Evolutionary conservation across 2,113 vertebrate species (phyloP).

Genomic region (Myanophis thanlyinensis): DNA sequence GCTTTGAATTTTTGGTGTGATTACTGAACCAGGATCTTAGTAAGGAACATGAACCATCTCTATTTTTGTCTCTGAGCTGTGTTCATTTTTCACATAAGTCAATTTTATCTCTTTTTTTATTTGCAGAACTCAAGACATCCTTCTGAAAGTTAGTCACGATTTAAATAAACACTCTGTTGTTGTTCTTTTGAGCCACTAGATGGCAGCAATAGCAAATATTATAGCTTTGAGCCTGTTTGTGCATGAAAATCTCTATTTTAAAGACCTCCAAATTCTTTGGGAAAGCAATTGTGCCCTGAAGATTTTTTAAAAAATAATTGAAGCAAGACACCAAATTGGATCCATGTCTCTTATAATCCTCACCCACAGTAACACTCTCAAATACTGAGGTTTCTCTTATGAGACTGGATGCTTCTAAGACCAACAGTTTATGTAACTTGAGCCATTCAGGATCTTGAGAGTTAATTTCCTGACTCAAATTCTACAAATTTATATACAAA

Average conservation of each 20-base stretch:
- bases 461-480: background rate
- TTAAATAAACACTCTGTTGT: background rate
- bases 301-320: background rate
- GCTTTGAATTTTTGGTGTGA: background rate
- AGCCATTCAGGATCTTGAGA: background rate
- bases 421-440: background rate
- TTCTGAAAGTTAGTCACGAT: background rate
- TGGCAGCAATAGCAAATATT: slow-evolving; percentile 56
- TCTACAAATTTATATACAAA: background rate
- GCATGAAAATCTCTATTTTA: accelerated
- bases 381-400: background rate
- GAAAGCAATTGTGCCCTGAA: background rate
- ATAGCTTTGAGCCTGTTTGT: accelerated
- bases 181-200: slow-evolving; percentile 45
- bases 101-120: background rate
- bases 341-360: background rate
- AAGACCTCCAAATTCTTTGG: background rate
- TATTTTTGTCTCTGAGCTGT: background rate
- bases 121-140: background rate
- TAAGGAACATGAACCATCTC: background rate
- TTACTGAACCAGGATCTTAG: background rate
- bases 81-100: background rate
- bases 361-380: background rate
- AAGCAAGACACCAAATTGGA: background rate
- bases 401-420: background rate